Evolutionary conservation across 2,797 vertebrate genomes (phyloP), one percentile per base, ranked within the genome.

Genomic region (Luscinia luscinia): DNA sequence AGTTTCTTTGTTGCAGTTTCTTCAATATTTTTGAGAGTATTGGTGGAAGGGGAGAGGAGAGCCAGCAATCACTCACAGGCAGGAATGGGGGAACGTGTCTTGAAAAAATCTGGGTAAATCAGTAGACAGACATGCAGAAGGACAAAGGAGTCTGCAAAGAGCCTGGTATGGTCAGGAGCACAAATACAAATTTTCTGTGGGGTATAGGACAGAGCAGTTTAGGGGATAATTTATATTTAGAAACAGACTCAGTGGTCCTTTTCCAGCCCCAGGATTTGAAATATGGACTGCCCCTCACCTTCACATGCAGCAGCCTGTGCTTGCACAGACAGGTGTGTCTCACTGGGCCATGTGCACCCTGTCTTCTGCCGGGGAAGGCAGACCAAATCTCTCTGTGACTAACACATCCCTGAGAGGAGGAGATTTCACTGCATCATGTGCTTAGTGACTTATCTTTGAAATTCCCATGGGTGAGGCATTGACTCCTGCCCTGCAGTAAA

Each of bases 401-500:
- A 51, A 54, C 1, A 2, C 2, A 16, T 17, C 52, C 12, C 11
- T 0, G 0, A 40, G 34, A 38, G 17, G 20, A 76, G 63, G 26
- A 5, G 48, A 52, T 68, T 76, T 84, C 20, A 69, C 51, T 73
- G 19, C 49, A 45, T n/a, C 15, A 19, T 2, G 0, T 38, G 48
- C 48, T 61, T 19, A 41, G 51, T 26, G 48, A 48, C 43, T 81
- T 54, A 24, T 74, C 72, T 87, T 76, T 49, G 81, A 76, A 83
- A 82, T 26, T 32, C 8, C 34, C 19, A 4, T 11, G 80, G 30
- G 27, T 5, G 15, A 10, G 21, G 19, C 49, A 40, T 40, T 84
- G 63, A 52, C 12, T 85, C 30, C 72, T 68, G 38, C 36, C 52
- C 57, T n/a, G 22, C n/a, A n/a, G 30, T 46, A 90, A 89, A 82